Conservation (phyloP, 2,888 invertebrate genomes). For the Eupsilia transversa region DNA sequence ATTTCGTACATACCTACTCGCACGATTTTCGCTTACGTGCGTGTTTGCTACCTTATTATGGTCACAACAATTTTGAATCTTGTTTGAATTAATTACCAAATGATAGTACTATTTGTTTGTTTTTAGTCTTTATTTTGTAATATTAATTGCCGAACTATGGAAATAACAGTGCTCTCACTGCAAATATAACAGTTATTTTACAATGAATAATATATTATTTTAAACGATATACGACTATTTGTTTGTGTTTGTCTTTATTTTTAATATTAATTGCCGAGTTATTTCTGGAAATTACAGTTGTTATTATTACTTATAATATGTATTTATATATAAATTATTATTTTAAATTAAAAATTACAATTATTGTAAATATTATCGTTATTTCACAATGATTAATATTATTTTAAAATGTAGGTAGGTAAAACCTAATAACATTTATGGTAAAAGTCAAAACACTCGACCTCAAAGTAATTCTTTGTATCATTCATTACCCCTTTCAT, state of each 20-base stretch:
- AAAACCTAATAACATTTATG: background rate
- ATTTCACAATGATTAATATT: constrained; percentile 8
- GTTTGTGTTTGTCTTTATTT: too few relatives aligned
- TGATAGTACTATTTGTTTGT: background rate
- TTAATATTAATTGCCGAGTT: too few relatives aligned
- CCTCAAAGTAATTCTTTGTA: constrained; percentile 41
- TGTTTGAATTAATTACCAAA: constrained; percentile 11
- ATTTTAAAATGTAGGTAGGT: constrained; percentile 4
- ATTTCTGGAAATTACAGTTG: too few relatives aligned
- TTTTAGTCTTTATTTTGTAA: background rate
- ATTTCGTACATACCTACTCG: constrained; percentile 28
- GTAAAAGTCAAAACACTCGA: constrained; percentile 7
- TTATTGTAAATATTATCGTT: too few relatives aligned
- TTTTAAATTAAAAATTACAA: too few relatives aligned
- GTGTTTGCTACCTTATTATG: constrained; percentile 24
- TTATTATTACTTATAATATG: too few relatives aligned
- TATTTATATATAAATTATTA: too few relatives aligned
- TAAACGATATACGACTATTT: too few relatives aligned
- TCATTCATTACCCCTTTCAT: constrained; percentile 40
- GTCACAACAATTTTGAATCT: constrained; percentile 45
- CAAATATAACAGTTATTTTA: background rate
- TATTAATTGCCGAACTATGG: background rate
- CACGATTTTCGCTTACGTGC: constrained; percentile 35
- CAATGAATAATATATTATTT: constrained; percentile 2
- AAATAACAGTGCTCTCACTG: background rate